Evolutionary conservation across 1,140 invertebrate species (phyloP), one percentile per base, ranked within the genome.

Genomic region (Eumeta japonica): DNA sequence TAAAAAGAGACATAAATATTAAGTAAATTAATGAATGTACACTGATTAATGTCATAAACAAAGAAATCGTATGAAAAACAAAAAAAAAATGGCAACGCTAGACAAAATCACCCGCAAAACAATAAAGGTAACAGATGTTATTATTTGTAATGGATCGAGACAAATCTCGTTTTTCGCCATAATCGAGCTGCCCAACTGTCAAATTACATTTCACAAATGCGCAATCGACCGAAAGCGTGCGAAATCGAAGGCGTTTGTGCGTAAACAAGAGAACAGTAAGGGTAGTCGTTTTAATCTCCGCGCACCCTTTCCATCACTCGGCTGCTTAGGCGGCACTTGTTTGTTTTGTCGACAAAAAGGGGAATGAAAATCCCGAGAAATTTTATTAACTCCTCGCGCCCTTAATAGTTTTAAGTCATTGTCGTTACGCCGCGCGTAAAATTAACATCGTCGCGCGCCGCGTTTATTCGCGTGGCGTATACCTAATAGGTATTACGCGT

Each of bases 171-270:
- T 50, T 30, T 51, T 46, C 40, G 43, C 43, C 28, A 47, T 44
- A 36, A 45, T 47, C 41, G 39, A 39, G 46, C 43, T 46, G 48
- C 46, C 41, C 46, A 44, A 50, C 41, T 47, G 37, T 46, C 51
- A 55, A 64, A 62, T 57, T 55, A 52, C 46, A 61, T 48, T 54
- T 50, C 37, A 48, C 32, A 50, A 58, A 58, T 48, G 51, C 47
- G 46, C 48, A 62, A 66, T 61, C 57, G 43, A 48, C 46, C 49
- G 39, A 37, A 43, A 49, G 56, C 58, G 57, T 41, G 43, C 15
- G 56, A 39, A 66, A 65, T 64, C 51, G n/a, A n/a, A 41, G 48
- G 55, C 57, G 46, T 43, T 41, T 48, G 37, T 40, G 41, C 48
- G 43, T 46, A 41, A 49, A 48, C 49, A 45, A 50, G 55, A 48